Conservation (phyloP, 2,888 invertebrate genomes). For the Lottia gigantea region DNA sequence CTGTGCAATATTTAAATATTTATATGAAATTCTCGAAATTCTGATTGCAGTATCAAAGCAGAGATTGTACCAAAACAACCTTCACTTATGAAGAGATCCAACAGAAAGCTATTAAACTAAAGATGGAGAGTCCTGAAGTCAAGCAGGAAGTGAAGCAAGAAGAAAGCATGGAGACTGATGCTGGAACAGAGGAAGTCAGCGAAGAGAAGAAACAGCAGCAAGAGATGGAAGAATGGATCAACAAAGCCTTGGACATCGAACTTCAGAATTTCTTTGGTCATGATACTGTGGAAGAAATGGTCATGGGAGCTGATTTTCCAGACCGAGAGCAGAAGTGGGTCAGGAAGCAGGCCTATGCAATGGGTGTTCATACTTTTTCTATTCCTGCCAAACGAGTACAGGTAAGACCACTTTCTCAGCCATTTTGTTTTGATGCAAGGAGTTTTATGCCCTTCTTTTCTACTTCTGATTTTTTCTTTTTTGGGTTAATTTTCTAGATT, state of each 20-base stretch:
- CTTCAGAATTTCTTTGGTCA: background rate
- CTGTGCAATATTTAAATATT: no score
- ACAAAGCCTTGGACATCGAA: background rate
- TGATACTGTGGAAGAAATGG: background rate
- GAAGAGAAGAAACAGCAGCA: conserved; percentile 1
- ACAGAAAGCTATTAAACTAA: conserved; percentile 2
- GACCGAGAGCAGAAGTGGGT: conserved; percentile 1
- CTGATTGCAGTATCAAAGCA: background rate
- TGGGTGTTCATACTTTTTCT: background rate
- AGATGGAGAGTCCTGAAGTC: background rate
- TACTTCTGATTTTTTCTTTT: no score
- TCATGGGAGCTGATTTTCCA: background rate
- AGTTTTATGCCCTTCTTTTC: no score
- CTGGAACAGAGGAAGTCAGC: background rate
- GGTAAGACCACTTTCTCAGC: background rate
- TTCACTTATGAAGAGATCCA: background rate
- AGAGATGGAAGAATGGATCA: conserved; percentile 7
- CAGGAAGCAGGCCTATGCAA: background rate
- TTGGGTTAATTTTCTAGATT: no score
- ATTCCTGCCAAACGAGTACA: background rate
- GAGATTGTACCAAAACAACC: conserved; percentile 1
- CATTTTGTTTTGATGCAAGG: no score
- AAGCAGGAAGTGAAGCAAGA: background rate
- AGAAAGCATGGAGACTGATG: background rate
- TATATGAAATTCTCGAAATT: no score